A percentile compares a stretch with the other conserved stretches of the same genome.
Evolutionary conservation across 1,140 invertebrate genomes (phyloP).

Genomic region (Adoxophyes honmai): DNA sequence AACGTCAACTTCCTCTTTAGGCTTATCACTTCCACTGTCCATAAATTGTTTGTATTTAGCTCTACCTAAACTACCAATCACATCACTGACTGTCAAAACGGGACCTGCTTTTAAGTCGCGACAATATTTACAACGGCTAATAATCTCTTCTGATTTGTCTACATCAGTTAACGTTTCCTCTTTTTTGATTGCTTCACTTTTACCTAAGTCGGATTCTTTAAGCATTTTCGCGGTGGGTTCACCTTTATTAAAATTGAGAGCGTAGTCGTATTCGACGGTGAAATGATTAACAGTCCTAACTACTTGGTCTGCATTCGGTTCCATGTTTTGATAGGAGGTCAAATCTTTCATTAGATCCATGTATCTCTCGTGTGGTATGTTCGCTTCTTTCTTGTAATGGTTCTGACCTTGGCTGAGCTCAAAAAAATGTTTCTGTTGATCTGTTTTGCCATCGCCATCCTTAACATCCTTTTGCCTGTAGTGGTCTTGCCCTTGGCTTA

Average conservation of each 20-base stretch:
- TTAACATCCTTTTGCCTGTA: conserved; percentile 39
- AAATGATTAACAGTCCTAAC: conserved; percentile 60
- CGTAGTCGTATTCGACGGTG: conserved; percentile 44
- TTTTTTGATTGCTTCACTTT: not conserved
- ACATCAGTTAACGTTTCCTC: conserved; percentile 18
- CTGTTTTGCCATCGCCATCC: not conserved
- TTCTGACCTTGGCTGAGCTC: conserved; percentile 15
- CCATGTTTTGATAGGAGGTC: conserved; percentile 39
- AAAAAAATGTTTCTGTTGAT: conserved; percentile 18
- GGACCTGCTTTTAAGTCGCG: conserved; percentile 27
- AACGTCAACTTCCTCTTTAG: conserved; percentile 26
- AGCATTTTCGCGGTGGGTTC: conserved; percentile 24
- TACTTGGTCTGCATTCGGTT: conserved; percentile 35
- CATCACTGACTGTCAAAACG: conserved; percentile 18
- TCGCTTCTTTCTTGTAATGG: conserved; percentile 7
- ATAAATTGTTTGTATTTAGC: conserved; percentile 43
- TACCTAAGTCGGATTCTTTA: not conserved
- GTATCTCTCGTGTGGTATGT: conserved; percentile 31
- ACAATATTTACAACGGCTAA: conserved; percentile 47
- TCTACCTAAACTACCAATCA: conserved; percentile 16
- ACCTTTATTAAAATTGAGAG: conserved; percentile 27
- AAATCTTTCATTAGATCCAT: conserved; percentile 50
- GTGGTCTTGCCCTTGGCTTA: conserved; percentile 68
- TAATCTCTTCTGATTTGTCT: conserved; percentile 19
- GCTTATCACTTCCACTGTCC: conserved; percentile 28